These are phyloP conservation scores for Ardeotis arabs DNA, from an alignment of 2,113 vertebrate species.

Conservation along the genomic window DNA sequence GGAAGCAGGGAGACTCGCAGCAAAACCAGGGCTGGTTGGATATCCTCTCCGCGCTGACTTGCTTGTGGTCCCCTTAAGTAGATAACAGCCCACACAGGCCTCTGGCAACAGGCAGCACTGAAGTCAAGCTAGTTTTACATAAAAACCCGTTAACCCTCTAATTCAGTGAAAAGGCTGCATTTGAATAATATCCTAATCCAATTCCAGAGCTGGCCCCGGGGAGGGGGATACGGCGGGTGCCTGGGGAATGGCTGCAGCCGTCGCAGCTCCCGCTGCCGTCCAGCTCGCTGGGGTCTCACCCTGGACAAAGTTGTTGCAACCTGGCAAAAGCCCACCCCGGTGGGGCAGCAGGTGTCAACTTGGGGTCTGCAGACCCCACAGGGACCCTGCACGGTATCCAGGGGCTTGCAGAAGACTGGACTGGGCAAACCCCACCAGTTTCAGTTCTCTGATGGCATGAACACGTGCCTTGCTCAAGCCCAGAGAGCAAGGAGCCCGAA, in stretches of 20 bases:
- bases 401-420: background rate
- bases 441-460: background rate
- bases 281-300: rapidly evolving
- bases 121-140: conserved; percentile 12
- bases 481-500: background rate
- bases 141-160: conserved; percentile 30
- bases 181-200: conserved; percentile 60
- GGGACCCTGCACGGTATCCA: rapidly evolving
- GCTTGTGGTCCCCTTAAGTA: background rate
- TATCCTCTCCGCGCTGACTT: background rate
- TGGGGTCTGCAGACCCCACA: background rate
- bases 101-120: conserved; percentile 35
- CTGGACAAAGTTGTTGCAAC: background rate
- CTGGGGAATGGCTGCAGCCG: background rate
- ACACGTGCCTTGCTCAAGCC: background rate
- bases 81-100: conserved; percentile 6
- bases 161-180: conserved; percentile 15
- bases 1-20: background rate
- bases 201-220: background rate
- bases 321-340: background rate
- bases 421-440: rapidly evolving
- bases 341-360: rapidly evolving
- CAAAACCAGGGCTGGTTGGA: background rate
- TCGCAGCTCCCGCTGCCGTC: background rate
- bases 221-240: background rate